Percentiles rank a stretch among this genome's conserved stretches.
phyloP scores from a whole-genome alignment of 2,113 vertebrate species.

The Sus scrofa region DNA sequence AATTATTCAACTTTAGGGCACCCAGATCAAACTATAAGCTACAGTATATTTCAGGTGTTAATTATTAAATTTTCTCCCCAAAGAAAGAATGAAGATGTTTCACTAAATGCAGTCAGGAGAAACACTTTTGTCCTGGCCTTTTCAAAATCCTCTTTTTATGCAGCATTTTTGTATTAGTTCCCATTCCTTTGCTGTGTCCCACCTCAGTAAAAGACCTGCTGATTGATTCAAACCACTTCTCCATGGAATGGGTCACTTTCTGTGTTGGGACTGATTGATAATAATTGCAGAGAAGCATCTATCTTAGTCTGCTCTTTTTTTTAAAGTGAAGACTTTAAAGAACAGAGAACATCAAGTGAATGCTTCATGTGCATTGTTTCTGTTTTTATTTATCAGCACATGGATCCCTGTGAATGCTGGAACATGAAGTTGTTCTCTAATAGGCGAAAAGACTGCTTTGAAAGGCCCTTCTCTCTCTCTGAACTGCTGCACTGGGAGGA shows the following conservation, averaged over 20 bases:
- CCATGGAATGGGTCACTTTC: constrained; percentile 30
- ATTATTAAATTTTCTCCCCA: not conserved
- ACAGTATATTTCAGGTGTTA: not conserved
- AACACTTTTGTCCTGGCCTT: not conserved
- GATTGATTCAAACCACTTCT: constrained; percentile 7
- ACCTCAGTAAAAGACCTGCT: not conserved
- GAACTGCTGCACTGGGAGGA: constrained; percentile 51
- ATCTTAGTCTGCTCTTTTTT: not conserved
- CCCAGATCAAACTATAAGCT: not conserved
- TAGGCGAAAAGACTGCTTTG: constrained; percentile 1
- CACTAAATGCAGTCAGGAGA: not conserved
- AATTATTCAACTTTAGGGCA: not conserved
- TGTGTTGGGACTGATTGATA: constrained; percentile 59
- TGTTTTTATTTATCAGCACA: not conserved
- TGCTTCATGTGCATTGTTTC: not conserved
- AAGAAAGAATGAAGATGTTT: not conserved
- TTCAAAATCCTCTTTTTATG: not conserved
- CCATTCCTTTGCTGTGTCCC: not conserved
- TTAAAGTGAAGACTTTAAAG: constrained; percentile 31
- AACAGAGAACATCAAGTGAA: not conserved
- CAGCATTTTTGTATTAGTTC: not conserved
- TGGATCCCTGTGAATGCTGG: not conserved
- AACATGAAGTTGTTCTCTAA: not conserved
- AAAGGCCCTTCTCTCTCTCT: not conserved
- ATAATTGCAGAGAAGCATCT: constrained; percentile 57